phyloP scores from a whole-genome alignment of 2,797 vertebrate genomes.

The Rhabdomys pumilio region DNA sequence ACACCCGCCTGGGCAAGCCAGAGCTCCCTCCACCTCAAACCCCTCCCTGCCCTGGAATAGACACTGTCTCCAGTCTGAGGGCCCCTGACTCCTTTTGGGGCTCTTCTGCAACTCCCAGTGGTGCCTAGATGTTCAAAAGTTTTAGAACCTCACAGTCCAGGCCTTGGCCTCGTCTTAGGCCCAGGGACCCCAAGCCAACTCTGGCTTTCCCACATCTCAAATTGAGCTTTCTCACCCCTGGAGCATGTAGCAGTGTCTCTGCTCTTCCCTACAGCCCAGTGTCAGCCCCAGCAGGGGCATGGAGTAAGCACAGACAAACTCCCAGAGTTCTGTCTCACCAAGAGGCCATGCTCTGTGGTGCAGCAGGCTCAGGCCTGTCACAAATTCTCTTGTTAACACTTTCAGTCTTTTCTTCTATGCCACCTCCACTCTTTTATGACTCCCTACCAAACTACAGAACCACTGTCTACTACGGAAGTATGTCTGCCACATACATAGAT shows the following conservation, averaged over 20 bases:
- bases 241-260: neutral
- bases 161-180: too few species aligned
- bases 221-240: neutral
- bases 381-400: neutral
- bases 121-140: neutral
- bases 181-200: neutral
- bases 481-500: neutral
- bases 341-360: neutral
- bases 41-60: neutral
- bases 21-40: neutral
- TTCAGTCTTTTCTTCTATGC: neutral
- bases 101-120: neutral
- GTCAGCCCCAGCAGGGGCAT: too few species aligned
- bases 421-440: neutral
- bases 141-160: too few species aligned
- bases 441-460: neutral
- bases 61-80: too few species aligned
- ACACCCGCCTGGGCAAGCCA: neutral
- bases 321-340: too few species aligned
- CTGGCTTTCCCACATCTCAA: neutral
- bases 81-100: too few species aligned
- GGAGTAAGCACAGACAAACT: too few species aligned
- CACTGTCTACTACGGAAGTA: neutral
- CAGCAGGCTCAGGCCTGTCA: neutral
- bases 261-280: neutral